These are phyloP conservation scores for Drosophila phalerata DNA, from an alignment of 2,888 invertebrate species.

Conservation along the genomic window DNA sequence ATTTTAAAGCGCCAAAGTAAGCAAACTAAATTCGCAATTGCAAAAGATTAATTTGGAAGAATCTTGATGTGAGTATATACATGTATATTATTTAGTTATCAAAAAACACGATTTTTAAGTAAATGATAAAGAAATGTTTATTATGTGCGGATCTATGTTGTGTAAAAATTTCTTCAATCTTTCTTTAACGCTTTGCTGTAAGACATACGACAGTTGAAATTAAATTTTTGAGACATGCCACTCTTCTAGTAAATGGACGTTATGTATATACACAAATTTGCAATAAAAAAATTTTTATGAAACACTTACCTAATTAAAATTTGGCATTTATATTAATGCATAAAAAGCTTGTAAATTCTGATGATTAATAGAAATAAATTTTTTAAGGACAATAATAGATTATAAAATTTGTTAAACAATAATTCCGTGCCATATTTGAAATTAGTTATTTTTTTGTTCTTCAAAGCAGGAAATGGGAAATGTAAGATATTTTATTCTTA, in stretches of 20 bases:
- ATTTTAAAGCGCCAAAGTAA: not conserved
- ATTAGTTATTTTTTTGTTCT: too few relatives aligned
- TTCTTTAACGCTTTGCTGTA: too few relatives aligned
- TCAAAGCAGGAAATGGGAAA: not conserved
- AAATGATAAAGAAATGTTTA: too few relatives aligned
- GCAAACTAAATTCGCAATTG: not conserved
- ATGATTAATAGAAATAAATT: not conserved
- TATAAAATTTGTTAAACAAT: not conserved
- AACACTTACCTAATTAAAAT: not conserved
- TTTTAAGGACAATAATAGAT: not conserved
- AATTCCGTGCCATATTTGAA: not conserved
- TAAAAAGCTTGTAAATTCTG: not conserved
- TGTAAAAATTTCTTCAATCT: too few relatives aligned
- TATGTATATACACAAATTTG: too few relatives aligned
- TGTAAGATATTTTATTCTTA: not conserved
- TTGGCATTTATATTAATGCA: not conserved
- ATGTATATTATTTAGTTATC: not conserved
- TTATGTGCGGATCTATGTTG: too few relatives aligned
- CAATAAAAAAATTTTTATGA: not conserved
- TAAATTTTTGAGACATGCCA: too few relatives aligned
- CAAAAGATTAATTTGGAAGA: too few relatives aligned
- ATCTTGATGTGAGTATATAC: not conserved
- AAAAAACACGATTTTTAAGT: too few relatives aligned
- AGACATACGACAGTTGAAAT: too few relatives aligned
- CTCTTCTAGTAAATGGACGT: too few relatives aligned